Percentiles rank a stretch among this genome's conserved stretches.
Evolutionary conservation across 1,140 invertebrate genomes (phyloP).

Genomic region (Cryptotermes secundus): DNA sequence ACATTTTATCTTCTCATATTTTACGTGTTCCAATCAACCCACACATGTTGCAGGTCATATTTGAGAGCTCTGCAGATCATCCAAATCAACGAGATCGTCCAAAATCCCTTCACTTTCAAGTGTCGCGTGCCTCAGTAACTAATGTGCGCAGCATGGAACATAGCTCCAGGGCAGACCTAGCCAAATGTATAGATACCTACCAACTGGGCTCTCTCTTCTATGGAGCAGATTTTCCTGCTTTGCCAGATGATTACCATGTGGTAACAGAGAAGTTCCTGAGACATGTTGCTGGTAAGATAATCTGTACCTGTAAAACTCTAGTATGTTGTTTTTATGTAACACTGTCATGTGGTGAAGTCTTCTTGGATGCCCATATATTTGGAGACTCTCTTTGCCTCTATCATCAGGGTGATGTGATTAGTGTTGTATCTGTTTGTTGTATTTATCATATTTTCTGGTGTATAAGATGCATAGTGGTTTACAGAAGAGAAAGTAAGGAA

Average conservation of each 20-base stretch:
- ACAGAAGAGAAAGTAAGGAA: too few species aligned
- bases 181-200: slow-evolving; percentile 69
- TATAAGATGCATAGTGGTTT: too few species aligned
- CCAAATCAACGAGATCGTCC: slow-evolving; percentile 78
- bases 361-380: too few species aligned
- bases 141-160: slow-evolving; percentile 71
- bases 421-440: too few species aligned
- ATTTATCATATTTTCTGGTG: too few species aligned
- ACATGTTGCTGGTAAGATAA: slow-evolving; percentile 61
- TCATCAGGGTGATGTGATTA: too few species aligned
- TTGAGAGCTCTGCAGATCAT: slow-evolving; percentile 68
- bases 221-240: slow-evolving; percentile 69
- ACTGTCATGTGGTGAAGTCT: too few species aligned
- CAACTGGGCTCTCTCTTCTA: slow-evolving; percentile 73
- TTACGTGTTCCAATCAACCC: too few species aligned
- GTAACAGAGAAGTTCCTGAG: slow-evolving; percentile 74
- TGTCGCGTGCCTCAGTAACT: slow-evolving; percentile 74
- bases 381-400: too few species aligned
- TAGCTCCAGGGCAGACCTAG: slow-evolving; percentile 66
- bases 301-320: too few species aligned
- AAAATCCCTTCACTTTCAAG: slow-evolving; percentile 76
- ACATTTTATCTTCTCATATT: too few species aligned
- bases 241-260: slow-evolving; percentile 61
- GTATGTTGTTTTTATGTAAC: too few species aligned
- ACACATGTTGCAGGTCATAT: slow-evolving; percentile 58